Conservation (phyloP, 1,140 invertebrate species). For the Dinoponera quadriceps region DNA sequence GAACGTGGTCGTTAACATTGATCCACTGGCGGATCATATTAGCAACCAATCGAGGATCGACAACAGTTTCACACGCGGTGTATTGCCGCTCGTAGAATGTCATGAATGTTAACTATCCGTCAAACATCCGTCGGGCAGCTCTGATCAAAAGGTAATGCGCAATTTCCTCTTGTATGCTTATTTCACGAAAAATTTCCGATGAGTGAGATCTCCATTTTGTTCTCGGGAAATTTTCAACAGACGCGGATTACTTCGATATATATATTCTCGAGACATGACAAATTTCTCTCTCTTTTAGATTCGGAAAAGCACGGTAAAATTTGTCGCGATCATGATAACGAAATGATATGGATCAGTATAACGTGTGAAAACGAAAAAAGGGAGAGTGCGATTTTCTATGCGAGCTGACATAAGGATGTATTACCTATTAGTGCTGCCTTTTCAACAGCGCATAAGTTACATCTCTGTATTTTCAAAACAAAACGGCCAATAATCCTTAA, state of each 20-base stretch:
- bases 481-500: no score
- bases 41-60: conserved; percentile 48
- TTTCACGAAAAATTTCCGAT: background rate
- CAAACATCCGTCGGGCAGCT: background rate
- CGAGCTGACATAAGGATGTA: no score
- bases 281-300: no score
- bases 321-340: no score
- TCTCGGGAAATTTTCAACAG: background rate
- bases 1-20: conserved; percentile 52
- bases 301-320: no score
- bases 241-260: background rate
- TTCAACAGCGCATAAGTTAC: no score
- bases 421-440: no score
- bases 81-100: conserved; percentile 27
- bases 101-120: background rate
- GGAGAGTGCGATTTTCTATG: no score
- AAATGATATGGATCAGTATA: no score
- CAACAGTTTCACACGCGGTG: conserved; percentile 44
- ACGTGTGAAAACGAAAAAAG: no score
- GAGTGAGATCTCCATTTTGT: background rate
- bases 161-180: background rate
- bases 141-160: background rate
- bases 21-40: conserved; percentile 57
- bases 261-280: background rate
- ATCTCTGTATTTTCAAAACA: no score